Evolutionary conservation across 2,797 vertebrate species (phyloP), one percentile per base, ranked within the genome.

Genomic region (Macroramphosus scolopax): DNA sequence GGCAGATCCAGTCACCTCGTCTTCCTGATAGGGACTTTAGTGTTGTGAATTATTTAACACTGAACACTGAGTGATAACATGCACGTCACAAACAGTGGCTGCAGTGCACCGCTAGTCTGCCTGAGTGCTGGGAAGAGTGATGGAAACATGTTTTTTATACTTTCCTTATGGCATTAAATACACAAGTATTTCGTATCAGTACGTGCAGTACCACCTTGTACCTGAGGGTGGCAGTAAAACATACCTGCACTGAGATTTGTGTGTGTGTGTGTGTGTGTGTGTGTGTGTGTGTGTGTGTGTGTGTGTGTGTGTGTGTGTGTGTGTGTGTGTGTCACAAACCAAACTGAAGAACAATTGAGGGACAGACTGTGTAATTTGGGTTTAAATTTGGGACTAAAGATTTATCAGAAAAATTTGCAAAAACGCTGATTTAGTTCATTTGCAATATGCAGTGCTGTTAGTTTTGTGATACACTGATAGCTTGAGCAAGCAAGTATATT

Each of bases 191-290:
- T 6, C 3, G 6, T 6, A 22, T 3, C 20, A 22, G n/a, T 11
- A 1, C 7, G 12, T 75, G 66, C 42, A 67, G 43, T 82, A 35
- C 31, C 17, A 2, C 12, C 1, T 4, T 18, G 8, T 5, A 39
- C 71, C 89, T 86, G 71, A 67, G 86, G 88, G 76, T 74, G 88
- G 87, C 85, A 83, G 82, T 83, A 77, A 69, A 61, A 35, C 68
- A 69, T 80, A 73, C 35, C 25, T 26, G 49, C 44, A 17, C 15
- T n/a, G 15, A 10, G 40, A 5, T 18, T 51, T 43, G 14, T 7
- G 10, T 20, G 1, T 29, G 32, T 11, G 29, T 41, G 13, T 45
- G 2, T 51, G 26, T 39, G 8, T 31, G 25, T 25, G 14, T 40
- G 32, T 24, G 39, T 43, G 18, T 22, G 13, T 5, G 4, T n/a